Evolutionary conservation across 2,113 vertebrate genomes (phyloP), one percentile per base, ranked within the genome.

Genomic region (Hucho hucho): DNA sequence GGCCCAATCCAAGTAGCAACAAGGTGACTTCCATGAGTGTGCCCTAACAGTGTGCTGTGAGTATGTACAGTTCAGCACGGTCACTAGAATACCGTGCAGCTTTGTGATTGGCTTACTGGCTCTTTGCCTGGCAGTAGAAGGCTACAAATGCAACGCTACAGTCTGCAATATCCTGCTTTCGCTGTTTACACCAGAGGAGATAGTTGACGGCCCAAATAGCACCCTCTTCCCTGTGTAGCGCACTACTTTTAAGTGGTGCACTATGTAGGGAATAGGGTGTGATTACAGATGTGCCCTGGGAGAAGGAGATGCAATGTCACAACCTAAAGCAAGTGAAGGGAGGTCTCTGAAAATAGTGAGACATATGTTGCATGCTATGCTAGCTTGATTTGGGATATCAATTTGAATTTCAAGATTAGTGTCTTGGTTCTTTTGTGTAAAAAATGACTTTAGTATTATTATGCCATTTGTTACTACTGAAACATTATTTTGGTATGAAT

Each of bases 381-480:
- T 95, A 93, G 91, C 93, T 94, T 90, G 89, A 91, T 87, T 91
- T 82, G 87, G 85, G 75, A 88, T 91, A 87, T 81, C 76, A 88
- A 53, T 81, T 95, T 94, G 92, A 90, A 91, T 89, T 96, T 96
- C 96, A 97, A 97, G 96, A 95, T 92, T 91, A 90, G 89, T 87
- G 89, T 93, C 89, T 91, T 93, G 91, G 90, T 91, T 91, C 91
- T 90, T 84, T 65, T 82, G 84, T 85, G 83, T 86, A 83, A 85
- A 71, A 84, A 76, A 94, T 94, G 22, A 70, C 87, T 93, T 94
- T 88, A 89, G 87, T 92, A 91, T 90, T 94, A 94, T 85, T 81
- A 90, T 93, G 93, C 94, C 93, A 95, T 96, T 96, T 95, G 95
- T 97, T 95, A 94, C 92, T 95, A 93, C 90, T 94, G 93, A 94